phyloP scores from a whole-genome alignment of 2,113 vertebrate genomes.

The Apodemus sylvaticus region DNA sequence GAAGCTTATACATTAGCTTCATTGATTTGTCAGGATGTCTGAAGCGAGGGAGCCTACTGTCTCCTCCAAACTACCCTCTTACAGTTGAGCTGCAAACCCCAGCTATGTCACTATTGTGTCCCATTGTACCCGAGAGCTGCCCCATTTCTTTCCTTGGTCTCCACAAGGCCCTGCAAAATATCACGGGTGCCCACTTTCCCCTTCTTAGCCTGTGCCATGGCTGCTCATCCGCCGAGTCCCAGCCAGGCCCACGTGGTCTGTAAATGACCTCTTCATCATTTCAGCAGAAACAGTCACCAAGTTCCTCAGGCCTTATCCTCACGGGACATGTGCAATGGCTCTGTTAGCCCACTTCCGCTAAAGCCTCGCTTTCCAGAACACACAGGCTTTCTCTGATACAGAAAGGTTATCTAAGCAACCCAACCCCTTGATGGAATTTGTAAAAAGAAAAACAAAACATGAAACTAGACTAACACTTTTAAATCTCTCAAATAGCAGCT shows the following conservation, averaged over 20 bases:
- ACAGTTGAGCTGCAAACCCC: neutral
- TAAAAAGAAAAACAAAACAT: slow-evolving; percentile 6
- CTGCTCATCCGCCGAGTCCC: neutral
- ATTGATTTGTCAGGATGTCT: neutral
- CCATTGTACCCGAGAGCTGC: neutral
- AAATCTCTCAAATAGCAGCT: slow-evolving; percentile 18
- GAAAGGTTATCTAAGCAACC: slow-evolving; percentile 33
- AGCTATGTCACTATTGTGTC: neutral
- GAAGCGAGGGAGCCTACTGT: neutral
- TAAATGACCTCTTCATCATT: neutral
- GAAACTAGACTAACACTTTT: neutral
- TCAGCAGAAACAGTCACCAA: neutral
- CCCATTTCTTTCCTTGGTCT: neutral
- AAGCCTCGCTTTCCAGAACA: neutral
- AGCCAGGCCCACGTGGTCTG: neutral
- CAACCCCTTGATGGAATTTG: neutral
- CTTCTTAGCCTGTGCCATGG: neutral
- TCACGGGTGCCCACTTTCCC: neutral
- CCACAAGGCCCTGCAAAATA: neutral
- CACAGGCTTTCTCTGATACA: slow-evolving; percentile 13
- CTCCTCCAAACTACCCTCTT: neutral
- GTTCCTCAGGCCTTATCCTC: neutral
- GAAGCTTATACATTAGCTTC: neutral
- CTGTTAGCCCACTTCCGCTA: neutral
- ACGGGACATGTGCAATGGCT: neutral